phyloP scores from a whole-genome alignment of 2,888 invertebrate genomes.

The Gymnocheta viridis region DNA sequence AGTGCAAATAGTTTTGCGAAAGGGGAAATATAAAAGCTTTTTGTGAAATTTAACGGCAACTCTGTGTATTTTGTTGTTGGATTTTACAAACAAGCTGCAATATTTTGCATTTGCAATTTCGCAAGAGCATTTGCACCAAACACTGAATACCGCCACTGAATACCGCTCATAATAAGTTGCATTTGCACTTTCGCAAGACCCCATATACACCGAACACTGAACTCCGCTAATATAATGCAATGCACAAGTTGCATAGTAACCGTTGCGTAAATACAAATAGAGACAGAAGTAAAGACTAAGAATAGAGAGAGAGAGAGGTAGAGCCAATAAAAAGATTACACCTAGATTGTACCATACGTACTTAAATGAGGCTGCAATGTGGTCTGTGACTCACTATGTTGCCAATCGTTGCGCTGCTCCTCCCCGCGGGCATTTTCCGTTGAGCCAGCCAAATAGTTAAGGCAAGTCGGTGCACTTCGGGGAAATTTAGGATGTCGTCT shows the following conservation, averaged over 20 bases:
- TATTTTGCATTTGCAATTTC: too few relatives aligned
- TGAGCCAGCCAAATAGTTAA: constrained; percentile 89
- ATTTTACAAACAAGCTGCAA: too few relatives aligned
- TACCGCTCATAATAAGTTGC: background rate
- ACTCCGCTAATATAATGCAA: background rate
- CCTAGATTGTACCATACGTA: constrained; percentile 81
- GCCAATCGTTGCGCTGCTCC: constrained; percentile 90
- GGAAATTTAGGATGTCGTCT: constrained; percentile 80
- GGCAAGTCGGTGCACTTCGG: constrained; percentile 86
- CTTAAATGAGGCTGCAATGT: constrained; percentile 82
- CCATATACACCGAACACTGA: background rate
- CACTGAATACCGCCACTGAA: background rate
- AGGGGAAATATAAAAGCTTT: too few relatives aligned
- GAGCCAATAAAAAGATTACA: constrained; percentile 57
- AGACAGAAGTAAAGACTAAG: background rate
- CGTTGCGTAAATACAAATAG: background rate
- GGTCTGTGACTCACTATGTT: constrained; percentile 86
- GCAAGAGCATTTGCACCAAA: background rate
- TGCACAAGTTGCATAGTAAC: background rate
- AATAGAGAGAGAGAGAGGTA: constrained; percentile 9
- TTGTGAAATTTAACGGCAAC: too few relatives aligned
- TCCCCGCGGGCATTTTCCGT: constrained; percentile 86
- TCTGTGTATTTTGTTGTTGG: too few relatives aligned
- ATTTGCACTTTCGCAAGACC: background rate
- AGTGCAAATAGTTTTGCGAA: too few relatives aligned